These are phyloP conservation scores for Capitulum mitella DNA, from an alignment of 2,888 invertebrate species.

Conservation along the genomic window DNA sequence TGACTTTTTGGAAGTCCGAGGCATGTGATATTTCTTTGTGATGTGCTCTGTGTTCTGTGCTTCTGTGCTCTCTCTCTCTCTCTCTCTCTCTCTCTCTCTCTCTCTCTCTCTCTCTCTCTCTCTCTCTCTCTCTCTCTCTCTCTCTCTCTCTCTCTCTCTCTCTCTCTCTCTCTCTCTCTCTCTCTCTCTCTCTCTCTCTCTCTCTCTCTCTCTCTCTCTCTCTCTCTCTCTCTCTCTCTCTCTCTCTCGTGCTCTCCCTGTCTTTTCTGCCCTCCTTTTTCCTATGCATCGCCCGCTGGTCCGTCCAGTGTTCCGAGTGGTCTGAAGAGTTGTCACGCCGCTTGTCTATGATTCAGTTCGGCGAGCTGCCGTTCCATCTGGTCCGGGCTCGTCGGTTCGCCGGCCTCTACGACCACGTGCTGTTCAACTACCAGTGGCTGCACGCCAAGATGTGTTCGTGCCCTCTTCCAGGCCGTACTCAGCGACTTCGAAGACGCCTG, in stretches of 20 bases:
- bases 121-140: too few species aligned
- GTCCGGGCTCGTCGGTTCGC: conserved; percentile 82
- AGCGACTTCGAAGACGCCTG: conserved; percentile 94
- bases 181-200: neutral
- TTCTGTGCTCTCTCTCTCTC: too few species aligned
- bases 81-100: too few species aligned
- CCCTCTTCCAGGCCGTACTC: conserved; percentile 85
- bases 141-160: neutral
- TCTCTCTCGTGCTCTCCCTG: neutral
- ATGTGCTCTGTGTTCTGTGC: too few species aligned
- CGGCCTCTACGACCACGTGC: conserved; percentile 80
- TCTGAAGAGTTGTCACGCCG: too few species aligned
- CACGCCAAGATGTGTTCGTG: conserved; percentile 93
- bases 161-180: neutral
- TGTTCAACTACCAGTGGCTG: conserved; percentile 96
- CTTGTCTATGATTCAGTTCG: too few species aligned
- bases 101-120: too few species aligned
- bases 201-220: neutral
- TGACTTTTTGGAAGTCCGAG: too few species aligned
- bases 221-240: conserved; percentile 15
- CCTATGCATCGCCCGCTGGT: too few species aligned
- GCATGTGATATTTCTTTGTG: too few species aligned
- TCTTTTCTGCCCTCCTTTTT: neutral
- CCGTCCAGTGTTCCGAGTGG: too few species aligned
- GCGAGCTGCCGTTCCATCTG: conserved; percentile 90